Base-by-base conservation (phyloP, 92 coral and sea anemone species). In the Montipora capitata region DNA sequence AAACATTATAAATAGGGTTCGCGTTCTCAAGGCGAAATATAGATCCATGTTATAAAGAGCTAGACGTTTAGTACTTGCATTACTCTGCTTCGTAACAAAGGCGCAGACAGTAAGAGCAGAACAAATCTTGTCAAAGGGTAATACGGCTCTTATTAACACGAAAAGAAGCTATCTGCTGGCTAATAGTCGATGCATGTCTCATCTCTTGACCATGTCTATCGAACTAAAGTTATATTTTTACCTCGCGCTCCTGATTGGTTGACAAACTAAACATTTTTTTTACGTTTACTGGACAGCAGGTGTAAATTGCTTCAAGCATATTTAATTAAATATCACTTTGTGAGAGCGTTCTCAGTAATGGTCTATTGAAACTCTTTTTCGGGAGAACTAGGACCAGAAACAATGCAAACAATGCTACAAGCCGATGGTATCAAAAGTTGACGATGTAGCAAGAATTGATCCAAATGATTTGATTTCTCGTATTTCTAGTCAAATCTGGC, bases 221-320 rank as follows among this genome's bases (percentile, higher is more conserved):
- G 58, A 81, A 39, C 68, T 68, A 20, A 72, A 83, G 48, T 57
- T 72, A 58, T 42, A 82, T 72, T 83, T 73, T 83, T 9, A 42
- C 15, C 13, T 13, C 9, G 18, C 35, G 70, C 20, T 44, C 65
- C 40, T 45, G 18, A 83, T 83, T 83, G 87, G 87, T 35, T 35
- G 38, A 56, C n/a, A 58, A 72, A 52, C 18, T n/a, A 72, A 72
- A 72, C 73, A 72, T 72, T 44, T 18, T 80, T 82, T 18, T 15
- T 17, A 7, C 15, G 62, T 57, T 72, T 58, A 83, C 51, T 59
- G 79, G 79, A 40, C 15, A 41, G 59, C 87, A 83, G 87, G 78
- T 83, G 87, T 72, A 62, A 61, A 59, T 61, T 44, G 87, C 79
- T 72, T 62, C 72, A 83, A 83, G 43, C 20, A 17, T 75, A 73